phyloP scores from a whole-genome alignment of 64 coral and sea anemone species.

The Stichodactyla mertensii region DNA sequence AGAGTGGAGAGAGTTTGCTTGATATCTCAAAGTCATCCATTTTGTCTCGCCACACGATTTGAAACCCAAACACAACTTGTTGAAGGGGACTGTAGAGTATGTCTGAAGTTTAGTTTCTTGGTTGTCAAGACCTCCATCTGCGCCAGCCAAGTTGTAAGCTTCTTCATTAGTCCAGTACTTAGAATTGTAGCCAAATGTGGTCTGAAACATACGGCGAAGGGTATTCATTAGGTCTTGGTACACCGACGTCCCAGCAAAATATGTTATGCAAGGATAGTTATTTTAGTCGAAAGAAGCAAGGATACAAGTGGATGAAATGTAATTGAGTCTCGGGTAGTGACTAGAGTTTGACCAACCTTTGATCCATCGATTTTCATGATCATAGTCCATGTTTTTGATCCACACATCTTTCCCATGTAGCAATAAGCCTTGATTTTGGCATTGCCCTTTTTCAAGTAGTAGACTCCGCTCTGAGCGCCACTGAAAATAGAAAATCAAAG shows the following conservation, averaged over 20 bases:
- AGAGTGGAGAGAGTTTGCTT: not conserved
- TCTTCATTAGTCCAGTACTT: conserved; percentile 29
- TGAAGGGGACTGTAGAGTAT: conserved; percentile 28
- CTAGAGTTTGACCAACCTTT: not conserved
- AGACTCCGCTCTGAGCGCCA: conserved; percentile 7
- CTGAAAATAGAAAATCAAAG: not conserved
- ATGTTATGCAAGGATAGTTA: too few species aligned
- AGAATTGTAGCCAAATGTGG: conserved; percentile 38
- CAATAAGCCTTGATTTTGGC: not conserved
- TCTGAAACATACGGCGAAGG: conserved; percentile 6
- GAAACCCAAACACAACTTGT: conserved; percentile 43
- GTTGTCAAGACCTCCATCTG: conserved; percentile 12
- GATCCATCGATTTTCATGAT: conserved; percentile 13
- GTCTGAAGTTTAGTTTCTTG: conserved; percentile 42
- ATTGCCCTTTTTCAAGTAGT: not conserved
- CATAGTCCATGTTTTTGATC: conserved; percentile 11
- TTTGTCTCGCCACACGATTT: conserved; percentile 1
- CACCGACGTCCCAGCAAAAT: too few species aligned
- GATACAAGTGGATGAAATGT: too few species aligned
- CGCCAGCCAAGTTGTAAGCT: not conserved
- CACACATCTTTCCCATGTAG: conserved; percentile 7
- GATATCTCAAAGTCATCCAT: conserved; percentile 6
- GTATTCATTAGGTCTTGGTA: not conserved
- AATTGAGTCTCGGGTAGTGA: too few species aligned
- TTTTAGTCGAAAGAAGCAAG: too few species aligned